phyloP scores from a whole-genome alignment of 2,888 invertebrate genomes.

The Apomyelois bistriatella region DNA sequence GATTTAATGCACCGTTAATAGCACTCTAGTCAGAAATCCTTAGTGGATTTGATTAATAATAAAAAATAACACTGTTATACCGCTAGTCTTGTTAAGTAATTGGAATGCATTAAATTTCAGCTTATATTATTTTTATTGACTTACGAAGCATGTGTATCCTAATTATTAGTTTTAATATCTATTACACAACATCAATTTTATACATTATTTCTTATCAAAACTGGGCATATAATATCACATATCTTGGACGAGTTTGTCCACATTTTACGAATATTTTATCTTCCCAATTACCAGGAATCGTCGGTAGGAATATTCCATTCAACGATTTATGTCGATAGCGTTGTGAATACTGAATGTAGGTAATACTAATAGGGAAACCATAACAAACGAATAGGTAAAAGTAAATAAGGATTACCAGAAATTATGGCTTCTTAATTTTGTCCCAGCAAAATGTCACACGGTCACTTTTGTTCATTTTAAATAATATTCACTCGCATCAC shows the following conservation, averaged over 20 bases:
- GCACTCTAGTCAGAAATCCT: not conserved
- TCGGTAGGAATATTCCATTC: slow-evolving; percentile 16
- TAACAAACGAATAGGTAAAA: slow-evolving; percentile 14
- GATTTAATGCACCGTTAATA: not conserved
- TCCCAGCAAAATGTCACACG: slow-evolving; percentile 6
- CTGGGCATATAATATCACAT: slow-evolving; percentile 77
- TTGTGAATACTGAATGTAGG: slow-evolving; percentile 20
- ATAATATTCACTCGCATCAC: slow-evolving; percentile 3
- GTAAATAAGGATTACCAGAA: slow-evolving; percentile 25
- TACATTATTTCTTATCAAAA: slow-evolving; percentile 60
- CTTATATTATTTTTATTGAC: slow-evolving; percentile 38
- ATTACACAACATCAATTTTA: slow-evolving; percentile 67
- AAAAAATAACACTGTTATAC: not conserved
- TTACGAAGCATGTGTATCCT: slow-evolving; percentile 54
- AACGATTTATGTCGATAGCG: slow-evolving; percentile 7
- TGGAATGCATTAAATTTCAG: slow-evolving; percentile 39
- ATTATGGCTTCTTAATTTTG: slow-evolving; percentile 27
- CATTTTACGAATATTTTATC: slow-evolving; percentile 29
- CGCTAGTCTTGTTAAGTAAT: slow-evolving; percentile 25
- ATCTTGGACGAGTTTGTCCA: slow-evolving; percentile 56
- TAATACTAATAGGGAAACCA: slow-evolving; percentile 25
- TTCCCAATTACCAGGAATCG: slow-evolving; percentile 19
- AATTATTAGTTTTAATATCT: slow-evolving; percentile 30
- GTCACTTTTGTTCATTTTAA: slow-evolving; percentile 20
- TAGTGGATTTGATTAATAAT: not conserved